A percentile compares a stretch with the other conserved stretches of the same genome.
These are phyloP conservation scores for Harpalus rufipes DNA, from an alignment of 2,888 invertebrate species.

Conservation along the genomic window DNA sequence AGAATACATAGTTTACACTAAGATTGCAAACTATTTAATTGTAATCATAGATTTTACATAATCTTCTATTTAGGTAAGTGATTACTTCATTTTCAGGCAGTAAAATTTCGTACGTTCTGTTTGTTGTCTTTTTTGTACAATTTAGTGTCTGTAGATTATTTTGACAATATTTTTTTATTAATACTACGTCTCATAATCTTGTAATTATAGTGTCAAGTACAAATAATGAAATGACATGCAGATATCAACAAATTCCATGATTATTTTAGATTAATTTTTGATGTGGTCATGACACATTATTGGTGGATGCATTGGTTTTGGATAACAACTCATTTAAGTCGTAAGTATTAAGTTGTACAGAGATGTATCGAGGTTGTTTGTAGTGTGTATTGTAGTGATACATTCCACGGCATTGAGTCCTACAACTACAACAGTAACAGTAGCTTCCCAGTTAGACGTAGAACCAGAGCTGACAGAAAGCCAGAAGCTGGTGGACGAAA, in stretches of 20 bases:
- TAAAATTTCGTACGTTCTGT: neutral
- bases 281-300: slow-evolving; percentile 88
- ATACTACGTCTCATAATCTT: neutral
- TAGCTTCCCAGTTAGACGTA: too few relatives aligned
- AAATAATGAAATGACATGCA: neutral
- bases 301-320: slow-evolving; percentile 95
- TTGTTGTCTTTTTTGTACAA: neutral
- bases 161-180: neutral
- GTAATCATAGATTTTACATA: slow-evolving; percentile 4
- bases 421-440: neutral
- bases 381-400: slow-evolving; percentile 55
- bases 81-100: slow-evolving; percentile 6
- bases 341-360: slow-evolving; percentile 69
- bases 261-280: slow-evolving; percentile 46
- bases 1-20: neutral
- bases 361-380: neutral
- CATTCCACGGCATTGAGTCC: slow-evolving; percentile 52
- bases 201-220: neutral
- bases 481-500: slow-evolving; percentile 8
- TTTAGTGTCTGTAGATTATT: neutral
- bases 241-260: neutral
- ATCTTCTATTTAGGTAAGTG: slow-evolving; percentile 15
- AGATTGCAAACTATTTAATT: slow-evolving; percentile 7
- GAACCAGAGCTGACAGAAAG: slow-evolving; percentile 26
- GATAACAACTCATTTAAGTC: slow-evolving; percentile 83